phyloP scores from a whole-genome alignment of 2,888 invertebrate species.

The Heteropelma amictum region DNA sequence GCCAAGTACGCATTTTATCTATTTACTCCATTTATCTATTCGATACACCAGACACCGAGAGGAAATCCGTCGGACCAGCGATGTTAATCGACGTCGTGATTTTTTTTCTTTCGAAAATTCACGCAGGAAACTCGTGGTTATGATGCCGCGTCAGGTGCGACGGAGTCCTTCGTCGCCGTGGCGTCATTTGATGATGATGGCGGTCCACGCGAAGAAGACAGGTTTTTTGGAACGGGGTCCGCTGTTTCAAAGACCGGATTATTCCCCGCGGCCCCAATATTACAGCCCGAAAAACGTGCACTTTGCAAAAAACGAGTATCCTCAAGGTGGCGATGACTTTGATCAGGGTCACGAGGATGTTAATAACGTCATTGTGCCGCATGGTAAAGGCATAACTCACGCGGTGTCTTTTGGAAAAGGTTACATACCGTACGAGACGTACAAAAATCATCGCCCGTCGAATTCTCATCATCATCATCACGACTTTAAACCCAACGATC shows the following conservation, averaged over 20 bases:
- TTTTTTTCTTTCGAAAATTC: not conserved
- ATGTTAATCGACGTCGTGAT: too few relatives aligned
- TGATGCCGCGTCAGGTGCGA: constrained; percentile 66
- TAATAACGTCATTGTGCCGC: constrained; percentile 66
- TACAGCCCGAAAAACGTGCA: constrained; percentile 22
- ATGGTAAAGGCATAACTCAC: constrained; percentile 68
- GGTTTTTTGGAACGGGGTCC: constrained; percentile 17
- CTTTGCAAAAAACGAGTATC: constrained; percentile 32
- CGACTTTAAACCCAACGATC: constrained; percentile 41
- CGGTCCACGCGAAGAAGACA: constrained; percentile 56
- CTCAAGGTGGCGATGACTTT: constrained; percentile 68
- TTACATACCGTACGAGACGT: constrained; percentile 69
- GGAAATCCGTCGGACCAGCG: too few relatives aligned
- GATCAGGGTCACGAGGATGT: constrained; percentile 65
- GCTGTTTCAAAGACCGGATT: constrained; percentile 24
- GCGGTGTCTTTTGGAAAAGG: constrained; percentile 68
- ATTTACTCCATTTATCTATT: not conserved
- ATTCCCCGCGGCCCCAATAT: not conserved
- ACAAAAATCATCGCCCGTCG: constrained; percentile 59
- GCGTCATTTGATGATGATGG: constrained; percentile 44
- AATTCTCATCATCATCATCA: constrained; percentile 39
- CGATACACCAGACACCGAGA: not conserved
- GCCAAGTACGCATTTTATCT: constrained; percentile 64
- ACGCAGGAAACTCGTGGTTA: constrained; percentile 65
- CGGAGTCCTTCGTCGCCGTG: constrained; percentile 62